Percentiles rank a stretch among this genome's conserved stretches.
These are phyloP conservation scores for Oncorhynchus nerka DNA, from an alignment of 2,113 vertebrate species.

Conservation along the genomic window DNA sequence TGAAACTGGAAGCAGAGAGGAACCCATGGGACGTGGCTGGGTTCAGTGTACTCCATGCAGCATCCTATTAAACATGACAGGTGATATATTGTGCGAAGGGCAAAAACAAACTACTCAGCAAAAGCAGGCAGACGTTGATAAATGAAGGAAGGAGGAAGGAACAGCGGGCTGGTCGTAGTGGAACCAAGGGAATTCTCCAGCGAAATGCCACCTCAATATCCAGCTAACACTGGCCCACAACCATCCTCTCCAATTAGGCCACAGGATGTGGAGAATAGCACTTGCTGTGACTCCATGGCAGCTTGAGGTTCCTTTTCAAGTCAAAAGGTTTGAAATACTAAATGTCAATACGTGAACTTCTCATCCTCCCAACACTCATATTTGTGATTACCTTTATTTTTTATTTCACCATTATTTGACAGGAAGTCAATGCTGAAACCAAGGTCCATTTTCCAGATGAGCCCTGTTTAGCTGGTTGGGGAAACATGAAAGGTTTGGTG, in stretches of 20 bases:
- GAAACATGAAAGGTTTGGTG: not conserved
- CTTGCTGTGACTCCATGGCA: slow-evolving; percentile 18
- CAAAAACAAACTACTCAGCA: slow-evolving; percentile 78
- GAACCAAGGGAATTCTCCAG: slow-evolving; percentile 66
- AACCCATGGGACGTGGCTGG: slow-evolving; percentile 52
- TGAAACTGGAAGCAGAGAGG: slow-evolving; percentile 54
- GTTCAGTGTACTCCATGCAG: slow-evolving; percentile 47
- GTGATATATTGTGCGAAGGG: slow-evolving; percentile 72
- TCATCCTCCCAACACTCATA: not conserved
- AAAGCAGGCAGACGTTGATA: slow-evolving; percentile 72
- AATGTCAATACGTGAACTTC: slow-evolving; percentile 55
- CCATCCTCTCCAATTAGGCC: slow-evolving; percentile 39
- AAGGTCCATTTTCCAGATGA: no score
- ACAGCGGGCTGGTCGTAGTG: slow-evolving; percentile 49
- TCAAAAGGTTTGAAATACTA: slow-evolving; percentile 54
- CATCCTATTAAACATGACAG: slow-evolving; percentile 73
- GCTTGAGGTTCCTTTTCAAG: slow-evolving; percentile 24
- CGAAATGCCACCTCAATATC: slow-evolving; percentile 70
- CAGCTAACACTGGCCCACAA: slow-evolving; percentile 21
- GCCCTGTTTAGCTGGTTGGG: no score
- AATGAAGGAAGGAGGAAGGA: slow-evolving; percentile 57
- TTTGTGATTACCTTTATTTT: slow-evolving; percentile 2
- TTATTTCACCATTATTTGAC: no score
- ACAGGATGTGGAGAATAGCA: slow-evolving; percentile 37
- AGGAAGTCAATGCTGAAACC: no score